These are phyloP conservation scores for Actenoides lindsayi DNA, from an alignment of 2,113 vertebrate genomes.

Conservation along the genomic window DNA sequence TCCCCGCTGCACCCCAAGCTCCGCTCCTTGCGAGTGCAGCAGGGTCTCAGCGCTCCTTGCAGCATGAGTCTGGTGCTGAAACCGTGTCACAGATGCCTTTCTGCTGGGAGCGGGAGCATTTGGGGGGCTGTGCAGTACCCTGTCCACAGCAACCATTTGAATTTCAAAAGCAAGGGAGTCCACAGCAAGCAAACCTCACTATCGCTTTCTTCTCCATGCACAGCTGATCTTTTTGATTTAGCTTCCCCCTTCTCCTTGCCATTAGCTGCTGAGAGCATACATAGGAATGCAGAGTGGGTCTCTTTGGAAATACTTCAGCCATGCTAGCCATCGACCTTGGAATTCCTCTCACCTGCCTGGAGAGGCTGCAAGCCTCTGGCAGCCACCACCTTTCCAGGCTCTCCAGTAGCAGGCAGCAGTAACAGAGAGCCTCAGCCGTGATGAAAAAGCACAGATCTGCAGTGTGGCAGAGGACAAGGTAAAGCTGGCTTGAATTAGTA, in stretches of 20 bases:
- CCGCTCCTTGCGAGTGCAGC: background rate
- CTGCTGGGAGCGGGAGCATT: background rate
- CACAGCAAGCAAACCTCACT: background rate
- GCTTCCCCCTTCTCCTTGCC: background rate
- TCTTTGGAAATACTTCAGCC: background rate
- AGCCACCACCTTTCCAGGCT: background rate
- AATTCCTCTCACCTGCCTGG: background rate
- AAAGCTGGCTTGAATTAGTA: background rate
- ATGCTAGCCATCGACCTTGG: rapidly evolving
- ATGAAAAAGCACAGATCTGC: constrained; percentile 39
- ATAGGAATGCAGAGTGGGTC: background rate
- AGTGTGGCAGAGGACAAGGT: background rate
- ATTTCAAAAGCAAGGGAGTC: background rate
- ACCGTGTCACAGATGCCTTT: rapidly evolving
- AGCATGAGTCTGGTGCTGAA: rapidly evolving
- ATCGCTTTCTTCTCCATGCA: rapidly evolving
- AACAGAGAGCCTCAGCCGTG: background rate
- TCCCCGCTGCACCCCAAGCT: background rate
- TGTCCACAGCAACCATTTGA: rapidly evolving
- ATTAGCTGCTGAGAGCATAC: background rate
- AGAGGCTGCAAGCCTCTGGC: background rate
- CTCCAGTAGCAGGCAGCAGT: background rate
- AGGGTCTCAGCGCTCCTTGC: background rate
- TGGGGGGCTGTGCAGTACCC: background rate
- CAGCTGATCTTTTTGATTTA: background rate